phyloP scores from a whole-genome alignment of 2,797 vertebrate species.

The Scomberomorus guttatus region DNA sequence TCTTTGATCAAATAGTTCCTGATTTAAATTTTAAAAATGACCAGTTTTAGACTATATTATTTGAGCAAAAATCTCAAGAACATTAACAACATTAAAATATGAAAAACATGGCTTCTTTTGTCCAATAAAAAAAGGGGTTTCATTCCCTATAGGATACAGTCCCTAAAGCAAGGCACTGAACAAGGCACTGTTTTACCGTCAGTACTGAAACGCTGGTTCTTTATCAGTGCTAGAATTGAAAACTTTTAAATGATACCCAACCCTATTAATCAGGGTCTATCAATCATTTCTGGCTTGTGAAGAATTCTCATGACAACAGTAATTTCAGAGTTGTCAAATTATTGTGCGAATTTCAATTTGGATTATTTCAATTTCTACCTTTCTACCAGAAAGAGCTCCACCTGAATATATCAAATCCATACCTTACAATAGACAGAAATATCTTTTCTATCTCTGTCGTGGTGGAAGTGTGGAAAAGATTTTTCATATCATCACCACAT shows the following conservation, averaged over 20 bases:
- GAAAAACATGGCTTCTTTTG: not conserved
- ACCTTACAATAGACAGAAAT: not conserved
- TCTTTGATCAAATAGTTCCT: not conserved
- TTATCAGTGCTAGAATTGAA: not conserved
- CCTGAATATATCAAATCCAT: not conserved
- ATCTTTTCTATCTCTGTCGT: not conserved
- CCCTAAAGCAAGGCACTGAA: not conserved
- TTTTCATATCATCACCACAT: too few relatives aligned
- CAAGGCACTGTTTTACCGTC: not conserved
- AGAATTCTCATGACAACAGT: constrained; percentile 1
- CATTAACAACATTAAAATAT: not conserved
- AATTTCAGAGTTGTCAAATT: constrained; percentile 9
- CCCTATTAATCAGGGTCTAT: not conserved
- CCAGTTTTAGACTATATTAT: not conserved
- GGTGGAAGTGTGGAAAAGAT: not conserved
- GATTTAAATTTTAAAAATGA: not conserved
- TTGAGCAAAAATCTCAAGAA: not conserved
- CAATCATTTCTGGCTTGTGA: not conserved
- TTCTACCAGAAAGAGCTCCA: not conserved
- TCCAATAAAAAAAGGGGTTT: not conserved
- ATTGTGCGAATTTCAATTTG: not conserved
- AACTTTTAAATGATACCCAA: not conserved
- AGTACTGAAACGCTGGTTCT: not conserved
- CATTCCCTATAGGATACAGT: too few relatives aligned
- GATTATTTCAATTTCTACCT: constrained; percentile 4